These are phyloP conservation scores for Actinernus sp. DNA, from an alignment of 92 coral and sea anemone species.

Conservation along the genomic window DNA sequence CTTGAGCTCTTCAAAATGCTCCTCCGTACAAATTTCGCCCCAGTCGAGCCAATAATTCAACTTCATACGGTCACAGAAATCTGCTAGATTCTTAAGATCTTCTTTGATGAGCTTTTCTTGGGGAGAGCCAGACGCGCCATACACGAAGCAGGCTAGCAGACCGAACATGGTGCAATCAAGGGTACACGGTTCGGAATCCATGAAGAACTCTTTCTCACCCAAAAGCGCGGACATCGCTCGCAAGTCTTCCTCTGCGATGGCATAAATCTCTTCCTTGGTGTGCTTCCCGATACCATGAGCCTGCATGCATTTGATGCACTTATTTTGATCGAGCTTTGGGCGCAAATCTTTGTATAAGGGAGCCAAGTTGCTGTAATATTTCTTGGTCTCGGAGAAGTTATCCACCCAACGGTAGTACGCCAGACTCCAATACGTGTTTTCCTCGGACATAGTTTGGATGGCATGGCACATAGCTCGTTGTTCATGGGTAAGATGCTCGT, in stretches of 20 bases:
- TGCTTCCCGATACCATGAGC: conserved; percentile 98
- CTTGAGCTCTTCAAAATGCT: conserved; percentile 84
- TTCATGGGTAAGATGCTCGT: conserved; percentile 64
- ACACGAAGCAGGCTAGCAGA: conserved; percentile 85
- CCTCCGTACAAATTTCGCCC: conserved; percentile 91
- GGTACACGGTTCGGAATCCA: conserved; percentile 87
- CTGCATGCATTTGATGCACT: conserved; percentile 96
- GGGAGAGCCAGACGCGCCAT: conserved; percentile 91
- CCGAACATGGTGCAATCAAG: conserved; percentile 98
- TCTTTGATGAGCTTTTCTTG: conserved; percentile 87
- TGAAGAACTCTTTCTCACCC: conserved; percentile 93
- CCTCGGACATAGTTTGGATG: conserved; percentile 94
- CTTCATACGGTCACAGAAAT: conserved; percentile 97
- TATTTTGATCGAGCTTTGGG: conserved; percentile 95
- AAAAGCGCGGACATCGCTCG: conserved; percentile 77
- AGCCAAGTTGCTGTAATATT: conserved; percentile 91
- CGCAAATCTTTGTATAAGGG: conserved; percentile 86
- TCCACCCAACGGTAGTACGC: conserved; percentile 99
- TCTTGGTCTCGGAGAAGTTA: conserved; percentile 98
- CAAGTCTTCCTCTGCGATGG: conserved; percentile 93
- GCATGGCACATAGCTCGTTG: conserved; percentile 90
- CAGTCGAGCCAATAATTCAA: conserved; percentile 90
- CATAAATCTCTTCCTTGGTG: conserved; percentile 92
- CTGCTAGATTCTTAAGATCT: conserved; percentile 80
- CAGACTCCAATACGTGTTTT: conserved; percentile 97